A percentile compares a stretch with the other conserved stretches of the same genome.
phyloP scores from a whole-genome alignment of 2,113 vertebrate genomes.

The Paraplagusia blochii region DNA sequence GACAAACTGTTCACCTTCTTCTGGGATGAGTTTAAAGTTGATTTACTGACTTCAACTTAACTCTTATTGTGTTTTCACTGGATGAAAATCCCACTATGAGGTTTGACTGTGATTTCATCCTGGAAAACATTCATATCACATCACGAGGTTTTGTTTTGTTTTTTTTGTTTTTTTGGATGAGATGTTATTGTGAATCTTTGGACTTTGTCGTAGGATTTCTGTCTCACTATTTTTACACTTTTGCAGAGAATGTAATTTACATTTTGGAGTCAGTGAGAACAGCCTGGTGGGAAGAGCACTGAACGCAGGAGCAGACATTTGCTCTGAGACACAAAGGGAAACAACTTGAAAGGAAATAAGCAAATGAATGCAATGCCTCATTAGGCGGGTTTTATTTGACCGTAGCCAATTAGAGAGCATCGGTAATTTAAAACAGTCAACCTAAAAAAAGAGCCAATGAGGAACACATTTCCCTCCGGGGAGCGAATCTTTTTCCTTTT shows the following conservation, averaged over 20 bases:
- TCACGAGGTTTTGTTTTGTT: too few species aligned
- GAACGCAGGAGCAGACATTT: conserved; percentile 54
- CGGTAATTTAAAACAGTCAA: conserved; percentile 73
- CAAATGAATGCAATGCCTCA: conserved; percentile 73
- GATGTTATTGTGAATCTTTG: too few species aligned
- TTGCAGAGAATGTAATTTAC: conserved; percentile 42
- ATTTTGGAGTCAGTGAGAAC: conserved; percentile 51
- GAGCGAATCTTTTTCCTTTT: conserved; percentile 53
- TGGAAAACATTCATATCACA: too few species aligned
- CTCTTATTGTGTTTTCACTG: too few species aligned
- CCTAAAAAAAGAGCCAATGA: conserved; percentile 63
- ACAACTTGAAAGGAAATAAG: conserved; percentile 70
- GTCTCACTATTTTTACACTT: conserved; percentile 3
- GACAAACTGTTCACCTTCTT: too few species aligned
- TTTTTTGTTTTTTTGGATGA: neutral
- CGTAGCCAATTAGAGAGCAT: conserved; percentile 72
- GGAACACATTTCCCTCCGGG: conserved; percentile 49
- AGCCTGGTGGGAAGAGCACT: conserved; percentile 31
- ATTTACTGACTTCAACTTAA: too few species aligned
- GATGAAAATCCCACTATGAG: too few species aligned
- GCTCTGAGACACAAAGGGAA: conserved; percentile 66
- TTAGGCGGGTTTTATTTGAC: conserved; percentile 73
- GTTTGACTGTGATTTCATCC: too few species aligned
- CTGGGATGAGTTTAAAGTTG: too few species aligned
- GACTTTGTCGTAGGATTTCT: too few species aligned